phyloP scores from a whole-genome alignment of 1,140 invertebrate genomes.

The Marisa cornuarietis region DNA sequence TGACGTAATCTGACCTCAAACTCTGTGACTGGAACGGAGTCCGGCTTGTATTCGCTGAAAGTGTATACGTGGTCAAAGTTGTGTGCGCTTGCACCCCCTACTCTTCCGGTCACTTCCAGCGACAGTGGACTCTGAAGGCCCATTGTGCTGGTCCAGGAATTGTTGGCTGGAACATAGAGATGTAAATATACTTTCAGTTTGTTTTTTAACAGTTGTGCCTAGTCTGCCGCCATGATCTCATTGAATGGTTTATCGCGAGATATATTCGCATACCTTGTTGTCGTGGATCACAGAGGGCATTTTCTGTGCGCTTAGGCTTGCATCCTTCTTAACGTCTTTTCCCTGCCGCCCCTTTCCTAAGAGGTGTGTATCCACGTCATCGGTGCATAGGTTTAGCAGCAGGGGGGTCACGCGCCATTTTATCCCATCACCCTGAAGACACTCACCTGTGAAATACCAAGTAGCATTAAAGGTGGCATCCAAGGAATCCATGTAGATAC shows the following conservation, averaged over 20 bases:
- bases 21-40: neutral
- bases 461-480: constrained; percentile 14
- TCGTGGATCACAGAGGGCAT: no score
- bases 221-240: neutral
- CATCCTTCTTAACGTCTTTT: no score
- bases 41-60: constrained; percentile 3
- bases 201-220: no score
- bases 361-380: neutral
- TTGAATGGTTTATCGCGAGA: neutral
- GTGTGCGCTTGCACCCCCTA: neutral
- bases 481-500: constrained; percentile 6
- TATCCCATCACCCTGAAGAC: neutral
- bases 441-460: constrained; percentile 14
- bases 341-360: no score
- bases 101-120: neutral
- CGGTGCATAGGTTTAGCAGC: neutral
- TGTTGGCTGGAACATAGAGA: neutral
- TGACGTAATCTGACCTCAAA: neutral
- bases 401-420: neutral
- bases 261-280: neutral
- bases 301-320: no score
- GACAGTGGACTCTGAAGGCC: neutral
- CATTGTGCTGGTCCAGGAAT: neutral
- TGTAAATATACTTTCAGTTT: no score
- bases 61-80: constrained; percentile 1